Base-by-base conservation (phyloP, 2,797 vertebrate species). In the Helostoma temminkii region DNA sequence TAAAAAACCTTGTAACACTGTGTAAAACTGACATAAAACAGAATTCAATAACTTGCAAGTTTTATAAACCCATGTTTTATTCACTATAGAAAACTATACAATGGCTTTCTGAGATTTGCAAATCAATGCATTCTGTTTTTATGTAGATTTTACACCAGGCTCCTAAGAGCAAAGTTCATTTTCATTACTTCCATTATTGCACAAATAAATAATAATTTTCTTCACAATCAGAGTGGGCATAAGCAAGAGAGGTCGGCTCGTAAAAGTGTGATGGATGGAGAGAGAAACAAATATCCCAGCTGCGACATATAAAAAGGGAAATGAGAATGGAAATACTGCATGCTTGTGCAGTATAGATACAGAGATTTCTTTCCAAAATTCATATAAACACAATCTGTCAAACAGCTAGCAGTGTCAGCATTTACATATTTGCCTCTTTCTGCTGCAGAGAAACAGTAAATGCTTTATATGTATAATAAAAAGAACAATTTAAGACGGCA, bases 351-450 rank as follows among this genome's bases (percentile, higher is more conserved):
- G 56, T 46, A 22, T n/a, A 60, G 28, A 66, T 57, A 57, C 46
- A 54, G 39, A 59, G 42, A 53, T 65, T 60, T 60, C 28, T 19
- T 45, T 36, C 62, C 56, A 37, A 57, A 57, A 28, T 60, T 15
- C 56, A 55, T 47, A 59, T 36, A 70, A 79, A 81, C 69, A 69
- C 70, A 77, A 70, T 71, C 65, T 80, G 76, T 59, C 65, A 41
- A 50, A 16, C 56, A 64, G 78, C 53, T 37, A 36, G 43, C 68
- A 4, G 58, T n/a, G 37, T 71, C 66, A 54, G 39, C 61, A 19
- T 55, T 34, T 22, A 67, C 65, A 50, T 41, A 70, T 73, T 63
- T 65, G 14, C 28, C 19, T 8, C 9, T 60, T 45, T 49, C 48
- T 57, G 22, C 65, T 12, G 66, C n/a, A 22, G 41, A 64, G 41